These are phyloP conservation scores for Ctenomys sociabilis DNA, from an alignment of 2,113 vertebrate genomes.

Conservation along the genomic window DNA sequence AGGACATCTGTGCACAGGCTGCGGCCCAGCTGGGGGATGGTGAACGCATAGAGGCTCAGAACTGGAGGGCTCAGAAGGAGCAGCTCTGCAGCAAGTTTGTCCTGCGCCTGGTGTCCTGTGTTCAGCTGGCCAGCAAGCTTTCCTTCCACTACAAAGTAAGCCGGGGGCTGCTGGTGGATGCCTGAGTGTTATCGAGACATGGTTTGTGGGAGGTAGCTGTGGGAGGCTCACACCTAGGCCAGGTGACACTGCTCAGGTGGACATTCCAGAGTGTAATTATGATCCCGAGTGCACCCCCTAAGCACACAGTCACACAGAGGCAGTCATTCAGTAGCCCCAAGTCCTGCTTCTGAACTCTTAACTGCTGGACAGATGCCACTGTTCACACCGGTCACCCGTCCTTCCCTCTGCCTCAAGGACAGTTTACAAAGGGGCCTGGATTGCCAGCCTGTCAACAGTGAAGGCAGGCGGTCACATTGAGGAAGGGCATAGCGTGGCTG, in stretches of 20 bases:
- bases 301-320: conserved; percentile 31
- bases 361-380: conserved; percentile 74
- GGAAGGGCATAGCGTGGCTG: conserved; percentile 28
- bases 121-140: conserved; percentile 96
- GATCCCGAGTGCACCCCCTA: conserved; percentile 51
- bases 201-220: not conserved
- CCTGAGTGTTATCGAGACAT: not conserved
- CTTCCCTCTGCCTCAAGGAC: conserved; percentile 68
- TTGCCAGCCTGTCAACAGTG: conserved; percentile 49
- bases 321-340: conserved; percentile 61
- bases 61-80: conserved; percentile 84
- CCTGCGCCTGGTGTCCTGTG: conserved; percentile 90
- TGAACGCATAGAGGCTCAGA: conserved; percentile 41
- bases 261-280: conserved; percentile 62
- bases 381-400: conserved; percentile 76
- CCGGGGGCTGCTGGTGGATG: not conserved
- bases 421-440: conserved; percentile 71
- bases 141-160: conserved; percentile 90
- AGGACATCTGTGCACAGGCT: conserved; percentile 80
- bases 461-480: conserved; percentile 12
- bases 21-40: conserved; percentile 25
- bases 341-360: conserved; percentile 71
- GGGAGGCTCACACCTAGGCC: conserved; percentile 9
- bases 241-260: conserved; percentile 20
- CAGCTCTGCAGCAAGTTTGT: conserved; percentile 86